Evolutionary conservation across 2,888 invertebrate species (phyloP).

Genomic region (Pristionchus fissidentatus): DNA sequence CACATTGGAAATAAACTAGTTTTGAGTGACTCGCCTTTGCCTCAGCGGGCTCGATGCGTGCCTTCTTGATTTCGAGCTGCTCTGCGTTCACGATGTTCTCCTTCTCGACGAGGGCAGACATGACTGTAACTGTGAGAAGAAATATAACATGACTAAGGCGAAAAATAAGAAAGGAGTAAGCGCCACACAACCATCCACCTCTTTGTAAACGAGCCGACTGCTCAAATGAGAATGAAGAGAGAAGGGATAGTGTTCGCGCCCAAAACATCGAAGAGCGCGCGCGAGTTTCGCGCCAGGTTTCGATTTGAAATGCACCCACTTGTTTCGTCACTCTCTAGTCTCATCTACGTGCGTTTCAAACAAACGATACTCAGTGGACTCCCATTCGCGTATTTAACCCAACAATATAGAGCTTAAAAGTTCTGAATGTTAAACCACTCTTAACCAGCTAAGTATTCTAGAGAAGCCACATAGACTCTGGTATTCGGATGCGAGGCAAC

Average conservation of each 20-base stretch:
- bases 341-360: too few species aligned
- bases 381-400: too few species aligned
- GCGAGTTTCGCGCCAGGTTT: slow-evolving; percentile 1
- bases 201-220: not conserved
- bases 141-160: too few species aligned
- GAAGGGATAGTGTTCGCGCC: not conserved
- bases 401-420: too few species aligned
- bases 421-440: too few species aligned
- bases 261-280: not conserved
- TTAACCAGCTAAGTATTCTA: too few species aligned
- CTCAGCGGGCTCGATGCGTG: slow-evolving; percentile 15
- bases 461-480: too few species aligned
- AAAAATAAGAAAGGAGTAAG: not conserved
- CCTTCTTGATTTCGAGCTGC: slow-evolving; percentile 42
- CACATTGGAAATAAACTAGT: too few species aligned
- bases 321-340: too few species aligned
- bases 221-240: not conserved
- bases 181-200: not conserved
- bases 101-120: slow-evolving; percentile 44
- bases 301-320: not conserved
- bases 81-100: slow-evolving; percentile 39
- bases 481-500: not conserved
- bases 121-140: not conserved
- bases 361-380: too few species aligned
- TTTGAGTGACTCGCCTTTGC: slow-evolving; percentile 1